Conservation (phyloP, 2,797 vertebrate species). For the Atherinosoma microstoma region DNA sequence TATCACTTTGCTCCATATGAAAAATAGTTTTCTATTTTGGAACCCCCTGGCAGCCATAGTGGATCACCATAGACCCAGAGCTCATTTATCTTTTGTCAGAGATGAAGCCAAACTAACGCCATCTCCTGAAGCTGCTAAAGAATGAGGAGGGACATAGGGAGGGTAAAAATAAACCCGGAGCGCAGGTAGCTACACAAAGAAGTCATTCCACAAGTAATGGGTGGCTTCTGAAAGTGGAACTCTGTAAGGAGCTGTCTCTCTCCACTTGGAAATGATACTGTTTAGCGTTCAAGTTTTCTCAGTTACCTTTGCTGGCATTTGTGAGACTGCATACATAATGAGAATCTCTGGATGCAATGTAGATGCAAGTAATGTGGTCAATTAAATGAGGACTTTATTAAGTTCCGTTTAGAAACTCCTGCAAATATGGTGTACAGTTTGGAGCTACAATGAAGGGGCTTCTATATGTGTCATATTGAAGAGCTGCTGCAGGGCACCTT, state of each 20-base stretch:
- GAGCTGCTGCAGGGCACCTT: slow-evolving; percentile 19
- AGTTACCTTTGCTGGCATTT: slow-evolving; percentile 35
- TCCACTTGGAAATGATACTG: slow-evolving; percentile 59
- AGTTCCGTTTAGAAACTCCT: slow-evolving; percentile 13
- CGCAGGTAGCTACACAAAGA: slow-evolving; percentile 88
- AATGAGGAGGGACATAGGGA: slow-evolving; percentile 91
- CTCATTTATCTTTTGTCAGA: slow-evolving; percentile 99
- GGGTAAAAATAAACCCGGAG: slow-evolving; percentile 95
- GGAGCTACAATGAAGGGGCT: slow-evolving; percentile 21
- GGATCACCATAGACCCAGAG: slow-evolving; percentile 96
- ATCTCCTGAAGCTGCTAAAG: slow-evolving; percentile 96
- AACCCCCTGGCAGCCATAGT: slow-evolving; percentile 98
- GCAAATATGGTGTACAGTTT: slow-evolving; percentile 17
- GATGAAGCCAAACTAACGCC: slow-evolving; percentile 97
- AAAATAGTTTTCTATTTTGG: slow-evolving; percentile 99
- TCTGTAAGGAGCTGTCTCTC: slow-evolving; percentile 76
- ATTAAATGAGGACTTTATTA: slow-evolving; percentile 41
- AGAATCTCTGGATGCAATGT: slow-evolving; percentile 23
- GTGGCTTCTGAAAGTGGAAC: slow-evolving; percentile 89
- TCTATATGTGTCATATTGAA: slow-evolving; percentile 28
- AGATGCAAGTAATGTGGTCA: slow-evolving; percentile 20
- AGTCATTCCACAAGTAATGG: slow-evolving; percentile 89
- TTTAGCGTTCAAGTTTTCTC: slow-evolving; percentile 55
- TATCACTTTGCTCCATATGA: slow-evolving; percentile 98
- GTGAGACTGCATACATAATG: slow-evolving; percentile 32